Base-by-base conservation (phyloP, 2,113 vertebrate species). In the Xiphophorus hellerii region DNA sequence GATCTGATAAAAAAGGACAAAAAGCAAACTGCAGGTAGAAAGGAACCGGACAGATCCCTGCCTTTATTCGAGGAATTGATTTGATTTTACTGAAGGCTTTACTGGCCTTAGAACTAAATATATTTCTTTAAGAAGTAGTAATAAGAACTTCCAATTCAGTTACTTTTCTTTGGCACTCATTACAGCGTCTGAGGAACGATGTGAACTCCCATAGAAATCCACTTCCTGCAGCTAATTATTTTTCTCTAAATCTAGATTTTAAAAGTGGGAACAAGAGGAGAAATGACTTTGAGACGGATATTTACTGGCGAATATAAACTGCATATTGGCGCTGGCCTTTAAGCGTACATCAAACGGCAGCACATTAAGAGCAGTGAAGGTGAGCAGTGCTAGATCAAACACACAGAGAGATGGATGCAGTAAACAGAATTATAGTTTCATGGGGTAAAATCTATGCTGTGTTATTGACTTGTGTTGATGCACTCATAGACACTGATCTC, bases 351-450 rank as follows among this genome's bases (percentile, higher is more conserved):
- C 39, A 62, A 73, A 68, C 15, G 0, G 13, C 25, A 22, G 29
- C 28, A 48, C 30, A 33, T 66, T 61, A 75, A 44, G 20, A 62
- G 62, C 31, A 35, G 66, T 0, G 48, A 51, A 82, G 35, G 73
- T 15, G 44, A 72, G 58, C 0, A 35, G 42, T 61, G 76, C 62
- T 71, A 62, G 63, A 80, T 71, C 0, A 60, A 51, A 51, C 28
- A 12, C 17, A 17, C 9, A 30, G 62, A 82, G 39, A 74, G 84
- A 86, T 70, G 65, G 54, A 80, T 77, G 80, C 74, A 60, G 83
- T 87, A 79, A 82, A 86, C 84, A 88, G 62, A 84, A 78, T 89
- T 87, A 89, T 88, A 83, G 73, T 84, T 87, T 90, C 87, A 89
- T 88, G 83, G 85, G 83, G 70, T 66, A 79, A 73, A 86, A 86